Percentiles rank a stretch among this genome's conserved stretches.
Evolutionary conservation across 1,140 invertebrate species (phyloP).

Genomic region (Cyclargus thomasi): DNA sequence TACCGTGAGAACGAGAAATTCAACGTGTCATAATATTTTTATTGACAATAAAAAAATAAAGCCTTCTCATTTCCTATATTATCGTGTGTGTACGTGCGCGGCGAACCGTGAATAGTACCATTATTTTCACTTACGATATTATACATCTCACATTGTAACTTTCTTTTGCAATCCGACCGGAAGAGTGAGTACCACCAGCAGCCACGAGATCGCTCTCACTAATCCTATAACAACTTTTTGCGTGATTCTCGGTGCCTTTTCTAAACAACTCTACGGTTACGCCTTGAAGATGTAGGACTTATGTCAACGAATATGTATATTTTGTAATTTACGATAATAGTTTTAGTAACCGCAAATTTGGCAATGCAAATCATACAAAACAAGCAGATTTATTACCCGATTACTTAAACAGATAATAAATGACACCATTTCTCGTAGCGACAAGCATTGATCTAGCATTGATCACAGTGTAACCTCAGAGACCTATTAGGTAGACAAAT

Average conservation of each 20-base stretch:
- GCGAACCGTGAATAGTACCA: constrained; percentile 32
- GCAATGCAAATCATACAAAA: no score
- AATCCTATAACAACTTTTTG: constrained; percentile 12
- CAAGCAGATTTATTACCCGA: no score
- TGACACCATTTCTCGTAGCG: no score
- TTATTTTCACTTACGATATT: constrained; percentile 35
- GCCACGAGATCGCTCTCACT: constrained; percentile 17
- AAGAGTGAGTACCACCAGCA: constrained; percentile 1
- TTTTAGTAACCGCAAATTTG: no score
- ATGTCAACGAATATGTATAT: not conserved
- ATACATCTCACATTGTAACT: constrained; percentile 32
- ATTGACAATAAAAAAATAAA: constrained; percentile 6
- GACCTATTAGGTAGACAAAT: no score
- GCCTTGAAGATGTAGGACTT: not conserved
- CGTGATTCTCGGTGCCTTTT: not conserved
- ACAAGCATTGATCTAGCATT: no score
- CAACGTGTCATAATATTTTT: not conserved
- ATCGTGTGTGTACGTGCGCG: constrained; percentile 22
- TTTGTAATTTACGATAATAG: no score
- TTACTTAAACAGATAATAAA: no score
- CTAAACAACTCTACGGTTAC: not conserved
- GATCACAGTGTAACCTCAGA: no score
- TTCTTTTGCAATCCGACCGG: constrained; percentile 29
- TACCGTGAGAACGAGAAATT: not conserved
- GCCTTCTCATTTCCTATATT: not conserved